phyloP scores from a whole-genome alignment of 2,113 vertebrate species.

The Gopherus flavomarginatus region DNA sequence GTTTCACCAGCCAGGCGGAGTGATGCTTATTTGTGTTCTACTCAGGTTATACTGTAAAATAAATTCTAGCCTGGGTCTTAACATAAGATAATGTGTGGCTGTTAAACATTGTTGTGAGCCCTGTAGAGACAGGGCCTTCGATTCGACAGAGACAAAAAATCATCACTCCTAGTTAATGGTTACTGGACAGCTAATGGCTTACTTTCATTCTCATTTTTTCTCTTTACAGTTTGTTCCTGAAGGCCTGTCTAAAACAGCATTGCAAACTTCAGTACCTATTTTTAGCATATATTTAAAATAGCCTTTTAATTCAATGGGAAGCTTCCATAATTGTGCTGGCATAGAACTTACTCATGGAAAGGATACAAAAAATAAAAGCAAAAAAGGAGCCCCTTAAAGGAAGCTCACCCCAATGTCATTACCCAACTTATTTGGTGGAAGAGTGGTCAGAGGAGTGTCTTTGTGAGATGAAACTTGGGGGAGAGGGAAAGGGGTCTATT shows the following conservation, averaged over 20 bases:
- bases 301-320: neutral
- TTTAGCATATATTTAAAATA: slow-evolving; percentile 22
- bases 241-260: slow-evolving; percentile 2
- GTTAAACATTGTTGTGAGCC: neutral
- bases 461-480: neutral
- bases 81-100: neutral
- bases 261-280: slow-evolving; percentile 55
- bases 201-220: slow-evolving; percentile 43
- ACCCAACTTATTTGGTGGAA: neutral
- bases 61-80: neutral
- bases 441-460: neutral
- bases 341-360: neutral
- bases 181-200: neutral
- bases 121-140: neutral
- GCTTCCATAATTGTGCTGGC: neutral
- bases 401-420: neutral
- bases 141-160: neutral
- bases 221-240: slow-evolving; percentile 52
- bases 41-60: neutral
- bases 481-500: neutral
- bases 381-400: neutral
- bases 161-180: neutral
- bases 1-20: neutral
- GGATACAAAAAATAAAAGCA: neutral
- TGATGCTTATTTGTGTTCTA: neutral